Evolutionary conservation across 2,888 invertebrate genomes (phyloP), one percentile per base, ranked within the genome.

Genomic region (Heliconius hortense): DNA sequence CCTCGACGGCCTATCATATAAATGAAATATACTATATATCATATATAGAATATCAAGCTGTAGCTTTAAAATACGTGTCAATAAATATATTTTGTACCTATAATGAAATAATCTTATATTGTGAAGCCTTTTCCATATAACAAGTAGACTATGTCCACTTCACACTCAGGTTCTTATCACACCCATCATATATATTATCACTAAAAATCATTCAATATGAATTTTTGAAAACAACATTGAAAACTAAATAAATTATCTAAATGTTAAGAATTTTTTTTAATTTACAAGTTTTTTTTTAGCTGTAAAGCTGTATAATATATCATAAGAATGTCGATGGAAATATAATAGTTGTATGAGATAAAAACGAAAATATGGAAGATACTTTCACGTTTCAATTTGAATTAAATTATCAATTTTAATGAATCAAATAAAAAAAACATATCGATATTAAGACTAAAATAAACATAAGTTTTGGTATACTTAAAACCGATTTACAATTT

Each of bases 71-170:
- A 28, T 13, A 68, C 21, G 31, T 56, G 53, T 31, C 69, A n/a
- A 31, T 21, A 56, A 31, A n/a, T 56, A 56, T 69, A 56, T 69
- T 56, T 31, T 69, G 13, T 69, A 69, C 69, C 28, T 69, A 69
- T 24, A 11, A 56, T 35, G n/a, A 69, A 56, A 56, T 31, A 69
- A 15, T n/a, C n/a, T 13, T 31, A 48, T 53, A 56, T 21, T 21
- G 0, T 24, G 28, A 31, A 21, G n/a, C 10, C 3, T 31, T 31
- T 21, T 69, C 31, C n/a, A 56, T 3, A 56, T 31, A 31, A 53
- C 2, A 31, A 5, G 15, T n/a, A 21, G 56, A 69, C 69, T 56
- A n/a, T 56, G 56, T 69, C 56, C 24, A 35, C 31, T 15, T n/a
- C 28, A n/a, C 68, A 28, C 53, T 5, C 11, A 21, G 10, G 35